Conservation (phyloP, 2,888 invertebrate species). For the Pristionchus mayeri region DNA sequence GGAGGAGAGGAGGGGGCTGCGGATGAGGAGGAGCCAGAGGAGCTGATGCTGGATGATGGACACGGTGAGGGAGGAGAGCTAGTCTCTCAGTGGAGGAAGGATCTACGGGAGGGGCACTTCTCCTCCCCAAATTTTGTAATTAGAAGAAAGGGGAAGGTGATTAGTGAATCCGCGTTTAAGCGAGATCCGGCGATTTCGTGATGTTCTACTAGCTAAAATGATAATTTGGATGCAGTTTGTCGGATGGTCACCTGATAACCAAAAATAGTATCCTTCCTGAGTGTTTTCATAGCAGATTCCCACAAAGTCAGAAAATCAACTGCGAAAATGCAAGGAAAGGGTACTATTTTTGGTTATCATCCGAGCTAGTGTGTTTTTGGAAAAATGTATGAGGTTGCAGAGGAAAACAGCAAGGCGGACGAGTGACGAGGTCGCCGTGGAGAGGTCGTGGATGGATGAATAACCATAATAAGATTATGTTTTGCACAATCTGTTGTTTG, state of each 20-base stretch:
- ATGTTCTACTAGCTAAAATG: background rate
- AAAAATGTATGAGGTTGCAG: background rate
- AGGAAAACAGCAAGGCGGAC: background rate
- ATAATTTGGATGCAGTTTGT: background rate
- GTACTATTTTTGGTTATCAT: no score
- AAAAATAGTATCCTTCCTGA: no score
- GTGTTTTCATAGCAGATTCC: no score
- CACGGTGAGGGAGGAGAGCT: background rate
- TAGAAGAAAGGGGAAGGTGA: constrained; percentile 3
- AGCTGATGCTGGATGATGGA: constrained; percentile 31
- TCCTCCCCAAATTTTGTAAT: no score
- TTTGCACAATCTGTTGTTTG: background rate
- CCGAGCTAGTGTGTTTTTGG: no score
- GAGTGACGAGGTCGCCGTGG: no score
- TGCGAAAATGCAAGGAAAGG: no score
- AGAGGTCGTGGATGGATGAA: no score
- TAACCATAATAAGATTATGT: background rate
- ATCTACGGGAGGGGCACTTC: no score
- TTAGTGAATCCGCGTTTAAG: background rate
- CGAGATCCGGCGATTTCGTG: background rate
- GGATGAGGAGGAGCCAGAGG: constrained; percentile 36
- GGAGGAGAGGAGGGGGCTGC: background rate
- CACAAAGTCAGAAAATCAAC: no score
- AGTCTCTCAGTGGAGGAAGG: background rate
- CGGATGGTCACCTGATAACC: no score